These are phyloP conservation scores for Seira ritae DNA, from an alignment of 2,888 invertebrate genomes.

Conservation along the genomic window DNA sequence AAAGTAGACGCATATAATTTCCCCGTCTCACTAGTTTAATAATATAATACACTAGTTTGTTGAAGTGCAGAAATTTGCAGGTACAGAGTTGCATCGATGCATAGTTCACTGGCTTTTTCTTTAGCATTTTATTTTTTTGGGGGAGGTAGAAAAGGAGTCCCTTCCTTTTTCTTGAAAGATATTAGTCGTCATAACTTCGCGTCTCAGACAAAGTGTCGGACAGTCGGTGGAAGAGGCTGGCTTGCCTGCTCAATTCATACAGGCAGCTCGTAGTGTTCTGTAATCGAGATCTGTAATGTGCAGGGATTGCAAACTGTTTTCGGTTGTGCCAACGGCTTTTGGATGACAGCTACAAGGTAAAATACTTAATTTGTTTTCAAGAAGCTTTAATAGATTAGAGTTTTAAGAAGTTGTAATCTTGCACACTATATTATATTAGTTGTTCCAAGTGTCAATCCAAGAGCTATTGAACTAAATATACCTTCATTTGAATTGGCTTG, in stretches of 20 bases:
- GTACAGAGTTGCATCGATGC: background rate
- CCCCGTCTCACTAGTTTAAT: too few species aligned
- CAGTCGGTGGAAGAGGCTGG: background rate
- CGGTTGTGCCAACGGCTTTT: background rate
- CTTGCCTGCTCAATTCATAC: background rate
- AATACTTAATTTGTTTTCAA: too few species aligned
- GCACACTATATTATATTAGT: too few species aligned
- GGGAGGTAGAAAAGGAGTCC: background rate
- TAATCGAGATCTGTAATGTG: background rate
- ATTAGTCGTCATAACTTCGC: background rate
- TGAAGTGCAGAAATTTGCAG: background rate
- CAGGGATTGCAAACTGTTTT: background rate
- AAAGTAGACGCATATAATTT: too few species aligned
- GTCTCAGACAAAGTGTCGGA: background rate
- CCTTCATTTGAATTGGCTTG: too few species aligned
- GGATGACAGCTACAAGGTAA: background rate
- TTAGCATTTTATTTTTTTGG: background rate
- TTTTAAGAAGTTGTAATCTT: too few species aligned
- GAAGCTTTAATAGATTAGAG: too few species aligned
- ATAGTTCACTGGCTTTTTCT: background rate
- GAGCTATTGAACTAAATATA: too few species aligned
- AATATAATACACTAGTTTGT: constrained; percentile 4
- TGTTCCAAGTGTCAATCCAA: too few species aligned
- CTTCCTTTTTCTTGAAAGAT: background rate
- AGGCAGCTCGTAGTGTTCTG: background rate